Percentiles rank a stretch among this genome's conserved stretches.
These are phyloP conservation scores for Rhinolophus sinicus DNA, from an alignment of 2,113 vertebrate species.

Conservation along the genomic window DNA sequence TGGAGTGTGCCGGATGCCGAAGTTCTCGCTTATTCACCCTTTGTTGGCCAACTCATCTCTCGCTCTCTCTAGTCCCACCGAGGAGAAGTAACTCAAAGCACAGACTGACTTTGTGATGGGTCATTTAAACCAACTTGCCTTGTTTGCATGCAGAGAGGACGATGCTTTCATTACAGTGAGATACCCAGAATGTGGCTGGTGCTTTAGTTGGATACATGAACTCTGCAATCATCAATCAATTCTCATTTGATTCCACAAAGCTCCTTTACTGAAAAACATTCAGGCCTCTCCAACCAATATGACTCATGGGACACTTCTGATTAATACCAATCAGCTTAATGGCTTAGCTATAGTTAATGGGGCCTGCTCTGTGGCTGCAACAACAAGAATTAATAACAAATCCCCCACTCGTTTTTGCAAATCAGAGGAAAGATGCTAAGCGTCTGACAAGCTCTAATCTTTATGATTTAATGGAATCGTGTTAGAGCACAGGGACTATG, in stretches of 20 bases:
- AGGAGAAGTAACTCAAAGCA: not conserved
- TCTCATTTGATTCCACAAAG: constrained; percentile 57
- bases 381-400: constrained; percentile 53
- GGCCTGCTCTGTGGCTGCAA: constrained; percentile 40
- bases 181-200: not conserved
- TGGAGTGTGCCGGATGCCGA: not conserved
- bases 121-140: constrained; percentile 16
- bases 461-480: constrained; percentile 80
- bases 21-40: not conserved
- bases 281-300: not conserved
- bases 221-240: constrained; percentile 64
- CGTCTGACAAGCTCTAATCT: constrained; percentile 78
- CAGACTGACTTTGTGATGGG: not conserved
- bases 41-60: not conserved
- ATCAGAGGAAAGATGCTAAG: constrained; percentile 66
- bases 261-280: constrained; percentile 62
- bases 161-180: constrained; percentile 19
- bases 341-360: constrained; percentile 62
- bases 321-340: constrained; percentile 68
- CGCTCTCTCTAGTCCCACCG: not conserved
- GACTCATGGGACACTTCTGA: constrained; percentile 56
- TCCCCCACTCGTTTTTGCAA: constrained; percentile 58
- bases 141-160: constrained; percentile 42
- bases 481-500: constrained; percentile 55
- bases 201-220: constrained; percentile 45